Evolutionary conservation across 2,113 vertebrate species (phyloP).

Genomic region (Falcunculus frontatus): DNA sequence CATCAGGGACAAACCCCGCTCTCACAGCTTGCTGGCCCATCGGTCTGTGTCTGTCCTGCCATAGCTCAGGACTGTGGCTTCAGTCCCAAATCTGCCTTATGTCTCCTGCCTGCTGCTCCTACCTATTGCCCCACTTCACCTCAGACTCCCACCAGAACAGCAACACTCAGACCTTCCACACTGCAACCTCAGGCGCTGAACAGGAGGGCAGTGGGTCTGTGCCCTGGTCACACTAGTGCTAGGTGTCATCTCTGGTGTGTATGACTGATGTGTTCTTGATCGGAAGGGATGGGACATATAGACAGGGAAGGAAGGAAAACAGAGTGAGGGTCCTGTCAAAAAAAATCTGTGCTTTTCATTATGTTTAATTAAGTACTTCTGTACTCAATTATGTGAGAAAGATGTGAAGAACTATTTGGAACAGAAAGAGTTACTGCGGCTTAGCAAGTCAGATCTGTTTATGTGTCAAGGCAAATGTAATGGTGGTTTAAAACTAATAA

Average conservation of each 20-base stretch:
- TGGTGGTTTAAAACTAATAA: neutral
- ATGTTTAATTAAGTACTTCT: neutral
- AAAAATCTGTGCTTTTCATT: neutral
- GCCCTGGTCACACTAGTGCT: neutral
- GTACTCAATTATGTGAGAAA: neutral
- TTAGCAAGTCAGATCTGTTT: neutral
- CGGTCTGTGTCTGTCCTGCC: accelerated
- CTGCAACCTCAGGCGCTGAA: accelerated
- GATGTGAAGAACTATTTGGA: neutral
- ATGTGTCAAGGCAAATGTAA: neutral
- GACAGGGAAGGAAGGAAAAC: neutral
- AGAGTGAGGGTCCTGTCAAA: neutral
- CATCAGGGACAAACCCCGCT: neutral
- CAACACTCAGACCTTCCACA: neutral
- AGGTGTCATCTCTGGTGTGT: neutral
- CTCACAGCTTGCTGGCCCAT: neutral
- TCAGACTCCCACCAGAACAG: neutral
- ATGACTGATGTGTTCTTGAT: neutral
- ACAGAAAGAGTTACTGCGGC: neutral
- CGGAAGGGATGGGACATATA: neutral
- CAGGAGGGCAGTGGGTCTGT: accelerated
- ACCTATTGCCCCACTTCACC: neutral
- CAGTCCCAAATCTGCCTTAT: neutral
- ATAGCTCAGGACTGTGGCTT: neutral
- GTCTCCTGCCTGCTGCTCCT: neutral